These are phyloP conservation scores for Plectrocnemia conspersa DNA, from an alignment of 1,140 invertebrate species.

Conservation along the genomic window DNA sequence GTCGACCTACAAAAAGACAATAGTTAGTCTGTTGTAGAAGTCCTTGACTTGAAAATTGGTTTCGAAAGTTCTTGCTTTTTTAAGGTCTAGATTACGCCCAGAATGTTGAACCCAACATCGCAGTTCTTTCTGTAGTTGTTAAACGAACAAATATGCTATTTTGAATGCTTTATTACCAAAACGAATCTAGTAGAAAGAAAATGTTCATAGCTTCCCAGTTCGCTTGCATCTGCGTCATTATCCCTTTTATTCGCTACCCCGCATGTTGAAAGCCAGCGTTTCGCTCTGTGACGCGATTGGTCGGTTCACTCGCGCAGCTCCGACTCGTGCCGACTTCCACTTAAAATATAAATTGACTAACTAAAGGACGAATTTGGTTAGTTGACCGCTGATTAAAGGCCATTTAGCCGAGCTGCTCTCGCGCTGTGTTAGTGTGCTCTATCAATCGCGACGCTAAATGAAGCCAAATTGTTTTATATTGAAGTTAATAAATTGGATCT, in stretches of 20 bases:
- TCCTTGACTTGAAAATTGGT: too few species aligned
- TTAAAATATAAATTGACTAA: slow-evolving; percentile 55
- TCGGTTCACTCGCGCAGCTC: slow-evolving; percentile 27
- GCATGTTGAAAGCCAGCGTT: slow-evolving; percentile 31
- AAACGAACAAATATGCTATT: too few species aligned
- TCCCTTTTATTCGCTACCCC: neutral
- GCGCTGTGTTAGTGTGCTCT: slow-evolving; percentile 37
- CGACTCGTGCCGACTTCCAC: slow-evolving; percentile 18
- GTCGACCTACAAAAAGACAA: too few species aligned
- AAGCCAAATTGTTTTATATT: slow-evolving; percentile 53
- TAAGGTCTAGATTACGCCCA: too few species aligned
- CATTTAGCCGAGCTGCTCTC: slow-evolving; percentile 49
- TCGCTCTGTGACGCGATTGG: slow-evolving; percentile 38
- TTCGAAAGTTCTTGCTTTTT: too few species aligned
- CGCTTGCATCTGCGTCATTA: slow-evolving; percentile 3
- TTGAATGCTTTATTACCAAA: too few species aligned
- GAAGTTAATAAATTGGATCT: slow-evolving; percentile 42
- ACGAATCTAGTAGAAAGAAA: too few species aligned
- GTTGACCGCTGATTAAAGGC: slow-evolving; percentile 56
- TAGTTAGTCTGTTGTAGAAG: too few species aligned
- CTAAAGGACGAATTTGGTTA: slow-evolving; percentile 52
- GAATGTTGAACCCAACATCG: too few species aligned
- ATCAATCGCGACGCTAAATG: slow-evolving; percentile 42
- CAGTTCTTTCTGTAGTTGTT: too few species aligned
- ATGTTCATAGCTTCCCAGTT: slow-evolving; percentile 35